Percentiles rank a stretch among this genome's conserved stretches.
Evolutionary conservation across 2,888 invertebrate genomes (phyloP).

Genomic region (Metellina segmentata): DNA sequence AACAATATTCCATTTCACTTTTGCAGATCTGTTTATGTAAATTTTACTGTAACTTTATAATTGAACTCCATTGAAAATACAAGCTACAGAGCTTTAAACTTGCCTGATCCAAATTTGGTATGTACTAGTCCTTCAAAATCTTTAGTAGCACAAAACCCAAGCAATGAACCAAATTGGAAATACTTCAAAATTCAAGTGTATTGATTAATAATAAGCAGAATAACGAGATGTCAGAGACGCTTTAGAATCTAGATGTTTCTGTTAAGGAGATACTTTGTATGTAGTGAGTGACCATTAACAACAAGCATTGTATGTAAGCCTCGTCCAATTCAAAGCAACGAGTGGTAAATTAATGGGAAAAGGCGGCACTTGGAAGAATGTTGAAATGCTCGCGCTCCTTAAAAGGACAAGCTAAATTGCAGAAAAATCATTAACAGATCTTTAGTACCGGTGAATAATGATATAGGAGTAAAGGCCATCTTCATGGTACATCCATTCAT

Average conservation of each 20-base stretch:
- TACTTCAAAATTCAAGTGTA: background rate
- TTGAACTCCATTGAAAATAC: too few species aligned
- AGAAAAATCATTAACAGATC: slow-evolving; percentile 4
- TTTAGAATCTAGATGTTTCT: background rate
- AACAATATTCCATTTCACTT: too few species aligned
- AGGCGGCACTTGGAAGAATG: background rate
- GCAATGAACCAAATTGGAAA: background rate
- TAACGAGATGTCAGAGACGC: background rate
- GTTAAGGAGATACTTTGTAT: background rate
- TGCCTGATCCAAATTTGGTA: too few species aligned
- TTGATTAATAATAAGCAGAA: background rate
- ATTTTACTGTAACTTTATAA: too few species aligned
- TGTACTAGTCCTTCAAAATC: background rate
- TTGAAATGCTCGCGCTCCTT: background rate
- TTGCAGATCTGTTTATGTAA: too few species aligned
- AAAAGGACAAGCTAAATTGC: background rate
- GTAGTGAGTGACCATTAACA: background rate
- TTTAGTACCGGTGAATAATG: slow-evolving; percentile 3
- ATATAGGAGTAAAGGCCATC: background rate
- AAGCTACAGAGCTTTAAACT: too few species aligned
- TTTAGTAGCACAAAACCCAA: background rate
- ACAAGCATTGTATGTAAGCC: background rate
- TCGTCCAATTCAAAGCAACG: background rate
- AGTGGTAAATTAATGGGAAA: background rate
- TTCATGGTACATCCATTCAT: background rate